A percentile compares a stretch with the other conserved stretches of the same genome.
phyloP scores from a whole-genome alignment of 2,888 invertebrate species.

The Dicranocentrus wangi region DNA sequence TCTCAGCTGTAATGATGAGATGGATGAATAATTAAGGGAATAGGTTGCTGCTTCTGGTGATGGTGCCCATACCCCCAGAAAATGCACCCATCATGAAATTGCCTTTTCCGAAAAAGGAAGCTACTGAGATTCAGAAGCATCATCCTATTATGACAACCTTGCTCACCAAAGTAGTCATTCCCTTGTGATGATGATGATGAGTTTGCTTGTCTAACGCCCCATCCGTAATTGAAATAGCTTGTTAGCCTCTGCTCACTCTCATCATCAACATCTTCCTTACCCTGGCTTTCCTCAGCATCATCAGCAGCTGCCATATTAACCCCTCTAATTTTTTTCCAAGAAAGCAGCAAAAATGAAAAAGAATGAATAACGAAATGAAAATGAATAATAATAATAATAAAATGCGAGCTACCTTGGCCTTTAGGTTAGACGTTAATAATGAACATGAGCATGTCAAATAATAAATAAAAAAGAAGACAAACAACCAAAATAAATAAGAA shows the following conservation, averaged over 20 bases:
- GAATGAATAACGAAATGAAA: neutral
- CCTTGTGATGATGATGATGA: neutral
- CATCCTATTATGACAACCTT: neutral
- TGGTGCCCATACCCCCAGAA: neutral
- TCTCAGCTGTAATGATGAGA: slow-evolving; percentile 53
- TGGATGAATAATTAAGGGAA: slow-evolving; percentile 43
- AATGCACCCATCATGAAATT: no score
- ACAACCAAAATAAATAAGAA: slow-evolving; percentile 53
- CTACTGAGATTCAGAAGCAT: neutral
- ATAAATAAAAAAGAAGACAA: slow-evolving; percentile 58
- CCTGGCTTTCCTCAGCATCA: no score
- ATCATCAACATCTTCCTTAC: no score
- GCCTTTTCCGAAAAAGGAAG: no score
- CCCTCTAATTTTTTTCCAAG: neutral
- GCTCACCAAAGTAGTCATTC: neutral
- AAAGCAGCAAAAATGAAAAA: slow-evolving; percentile 7
- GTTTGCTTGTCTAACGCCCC: no score
- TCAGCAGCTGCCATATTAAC: no score
- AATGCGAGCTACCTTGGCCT: neutral
- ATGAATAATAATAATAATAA: slow-evolving; percentile 9
- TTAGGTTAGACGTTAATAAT: slow-evolving; percentile 26
- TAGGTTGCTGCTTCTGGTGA: slow-evolving; percentile 2
- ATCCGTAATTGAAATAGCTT: no score
- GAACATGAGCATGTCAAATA: slow-evolving; percentile 57
- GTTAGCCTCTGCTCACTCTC: no score